Evolutionary conservation across 2,113 vertebrate species (phyloP), one percentile per base, ranked within the genome.

Genomic region (Columbina picui): DNA sequence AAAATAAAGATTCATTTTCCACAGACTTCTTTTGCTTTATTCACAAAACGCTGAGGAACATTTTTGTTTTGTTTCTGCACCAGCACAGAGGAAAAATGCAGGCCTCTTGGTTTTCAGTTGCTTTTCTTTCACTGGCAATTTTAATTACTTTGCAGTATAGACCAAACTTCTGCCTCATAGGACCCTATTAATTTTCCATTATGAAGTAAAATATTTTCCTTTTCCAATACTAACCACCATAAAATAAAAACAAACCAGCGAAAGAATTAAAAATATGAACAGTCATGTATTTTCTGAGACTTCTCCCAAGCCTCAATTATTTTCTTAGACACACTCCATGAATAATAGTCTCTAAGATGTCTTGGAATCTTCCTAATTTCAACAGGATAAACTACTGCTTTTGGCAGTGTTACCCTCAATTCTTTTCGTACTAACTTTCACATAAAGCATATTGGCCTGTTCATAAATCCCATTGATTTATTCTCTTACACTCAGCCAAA

Each of bases 291-390:
- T 45, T 39, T 45, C 43, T 45, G 43, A 45, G 43, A 45, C 43
- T 45, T 45, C 43, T 45, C 43, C 39, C 4, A 45, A 45, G 43
- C 18, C 43, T 19, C 43, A 45, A 45, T 45, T 45, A 41, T 85
- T 93, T 93, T 61, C 86, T 90, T 38, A 90, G 29, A 50, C 21
- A 41, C 0, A 0, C 13, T 92, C 50, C 11, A 27, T 63, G 81
- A 84, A 59, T 55, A 90, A 84, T 52, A 78, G 9, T 20, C 17
- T 90, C 41, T 74, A 70, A 57, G 55, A 73, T 18, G 20, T 59
- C 83, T 90, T 94, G 92, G 64, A 86, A 86, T 55, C 53, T 45
- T 93, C 79, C n/a, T 91, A 53, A 55, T 94, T 92, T 88, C 56
- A 67, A 84, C 19, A 94, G 50, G 20, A 70, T 70, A 70, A 86